A percentile compares a stretch with the other conserved stretches of the same genome.
These are phyloP conservation scores for Chelonoidis abingdonii DNA, from an alignment of 2,113 vertebrate species.

Conservation along the genomic window DNA sequence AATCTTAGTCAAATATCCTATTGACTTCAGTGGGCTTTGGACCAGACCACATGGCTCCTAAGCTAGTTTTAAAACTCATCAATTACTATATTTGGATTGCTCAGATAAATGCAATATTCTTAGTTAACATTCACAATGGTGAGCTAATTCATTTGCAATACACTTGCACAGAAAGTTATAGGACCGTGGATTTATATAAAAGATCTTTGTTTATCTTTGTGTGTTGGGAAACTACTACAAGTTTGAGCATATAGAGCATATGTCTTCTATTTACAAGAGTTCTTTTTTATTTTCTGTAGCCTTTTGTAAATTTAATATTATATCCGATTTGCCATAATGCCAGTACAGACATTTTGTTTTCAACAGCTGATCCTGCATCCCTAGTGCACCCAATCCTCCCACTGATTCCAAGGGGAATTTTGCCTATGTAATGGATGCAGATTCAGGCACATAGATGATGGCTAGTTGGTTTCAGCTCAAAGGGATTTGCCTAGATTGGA, in stretches of 20 bases:
- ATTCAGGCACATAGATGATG: neutral
- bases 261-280: slow-evolving; percentile 47
- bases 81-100: neutral
- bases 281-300: slow-evolving; percentile 56
- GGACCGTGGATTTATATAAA: slow-evolving; percentile 55
- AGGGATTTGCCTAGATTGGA: slow-evolving; percentile 7
- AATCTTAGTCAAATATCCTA: neutral
- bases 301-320: slow-evolving; percentile 53
- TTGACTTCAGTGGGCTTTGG: neutral
- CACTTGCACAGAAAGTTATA: slow-evolving; percentile 13
- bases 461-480: slow-evolving; percentile 13
- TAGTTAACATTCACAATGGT: slow-evolving; percentile 47
- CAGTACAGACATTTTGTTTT: neutral
- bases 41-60: slow-evolving; percentile 13
- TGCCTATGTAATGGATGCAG: rapidly evolving
- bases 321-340: neutral
- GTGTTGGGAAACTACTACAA: neutral
- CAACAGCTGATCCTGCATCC: neutral
- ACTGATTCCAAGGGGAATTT: rapidly evolving
- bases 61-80: slow-evolving; percentile 57
- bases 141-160: slow-evolving; percentile 50
- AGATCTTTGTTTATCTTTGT: slow-evolving; percentile 11
- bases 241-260: slow-evolving; percentile 55
- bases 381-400: neutral
- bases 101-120: slow-evolving; percentile 51